Evolutionary conservation across 23 tunicate species (phyloP), one percentile per base, ranked within the genome.

Genomic region (Corella eumyota): DNA sequence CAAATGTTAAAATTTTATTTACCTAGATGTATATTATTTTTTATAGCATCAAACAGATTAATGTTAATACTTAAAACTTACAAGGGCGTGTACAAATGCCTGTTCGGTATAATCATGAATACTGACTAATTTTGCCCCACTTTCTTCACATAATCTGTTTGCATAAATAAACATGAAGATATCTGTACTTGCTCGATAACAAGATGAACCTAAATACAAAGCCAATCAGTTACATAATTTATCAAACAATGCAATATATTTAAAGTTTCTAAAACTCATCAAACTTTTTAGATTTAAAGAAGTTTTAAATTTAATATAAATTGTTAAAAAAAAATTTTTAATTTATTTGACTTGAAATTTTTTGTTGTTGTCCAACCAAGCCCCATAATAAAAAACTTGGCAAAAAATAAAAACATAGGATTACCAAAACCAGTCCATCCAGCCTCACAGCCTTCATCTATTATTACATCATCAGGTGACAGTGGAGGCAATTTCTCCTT

Each of bases 391-490:
- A n/a, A n/a, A n/a, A n/a, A n/a, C n/a, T n/a, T n/a, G n/a, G n/a
- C n/a, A n/a, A n/a, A n/a, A n/a, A n/a, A 40, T 40, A 40, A 51
- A n/a, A 7, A 51, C 20, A 6, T 6, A 7, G 23, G 6, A 3
- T 53, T 57, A 84, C 94, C 90, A 31, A 31, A 71, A 11, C 67
- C 96, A 26, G 24, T 79, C 96, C 96, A 88, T 38, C 96, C 96
- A 31, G 78, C 58, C 6, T 88, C 96, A 54, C 96, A 88, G 3
- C 96, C 96, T 61, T 67, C 76, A 56, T 88, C 96, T 6, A 61
- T 49, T 15, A 67, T 68, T 3, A 64, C 56, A 4, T 60, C 68
- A 6, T 45, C 72, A 0, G 69, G 64, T 13, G 60, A 36, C 3
- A 79, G 65, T 0, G 82, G 78, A 2, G 96, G 88, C 30, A 88